Evolutionary conservation across 2,113 vertebrate genomes (phyloP), one percentile per base, ranked within the genome.

Genomic region (Nycticorax nycticorax): DNA sequence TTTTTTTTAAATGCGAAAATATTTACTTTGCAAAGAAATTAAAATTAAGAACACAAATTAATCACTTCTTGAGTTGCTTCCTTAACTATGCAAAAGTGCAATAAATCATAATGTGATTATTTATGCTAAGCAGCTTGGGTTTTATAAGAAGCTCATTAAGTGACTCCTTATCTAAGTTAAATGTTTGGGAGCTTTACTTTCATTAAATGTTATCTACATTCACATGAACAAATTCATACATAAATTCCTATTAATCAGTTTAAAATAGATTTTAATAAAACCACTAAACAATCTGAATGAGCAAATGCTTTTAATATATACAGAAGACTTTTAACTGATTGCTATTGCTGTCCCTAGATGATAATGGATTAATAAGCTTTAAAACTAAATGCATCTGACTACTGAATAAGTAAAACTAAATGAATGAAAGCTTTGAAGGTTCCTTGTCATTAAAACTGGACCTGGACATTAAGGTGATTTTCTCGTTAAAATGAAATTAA

Each of bases 41-140:
- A 57, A 78, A 57, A 28, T 83, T 73, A 92, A 93, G 75, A 71
- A 66, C 41, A 68, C 43, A 78, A 88, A 94, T 93, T 7, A 89
- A 93, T 89, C 19, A 80, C 43, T 92, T 88, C 17, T 60, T 88
- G n/a, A 92, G 37, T 62, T 93, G 47, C 48, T 88, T 89, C 39
- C 39, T 92, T 92, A 95, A 73, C 37, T 80, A 66, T 53, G 50
- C 21, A 80, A 74, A 95, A 93, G 20, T 79, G 33, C 33, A 93
- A 71, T 82, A 94, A 93, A 91, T 94, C 32, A 93, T 91, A 80
- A 96, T 88, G 43, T 83, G 55, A 92, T 96, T 94, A 92, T 95
- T 94, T 87, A 63, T 94, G 93, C 59, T 96, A 93, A 97, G 81
- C 66, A 89, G 17, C 50, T 74, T 85, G 53, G 22, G 37, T 91